Base-by-base conservation (phyloP, 2,888 invertebrate genomes). In the Hecatera dysodea region DNA sequence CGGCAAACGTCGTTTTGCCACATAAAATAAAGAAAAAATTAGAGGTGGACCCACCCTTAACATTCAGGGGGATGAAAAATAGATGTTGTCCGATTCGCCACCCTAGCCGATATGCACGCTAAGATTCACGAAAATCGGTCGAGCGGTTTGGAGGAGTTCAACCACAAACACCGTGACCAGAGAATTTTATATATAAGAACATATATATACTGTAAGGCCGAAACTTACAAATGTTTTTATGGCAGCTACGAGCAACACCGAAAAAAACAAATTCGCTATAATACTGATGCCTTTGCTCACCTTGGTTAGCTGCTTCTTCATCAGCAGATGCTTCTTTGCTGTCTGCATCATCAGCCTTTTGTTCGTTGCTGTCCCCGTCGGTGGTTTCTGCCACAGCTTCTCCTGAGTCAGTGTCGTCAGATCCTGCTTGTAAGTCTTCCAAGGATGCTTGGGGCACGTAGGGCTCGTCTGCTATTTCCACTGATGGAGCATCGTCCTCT, bases 391-490 rank as follows among this genome's bases (percentile, higher is more conserved):
- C 78, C 39, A 88, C 84, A 39, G 75, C 90, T 88, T 95, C 95
- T 78, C 91, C 93, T 62, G 94, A 93, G 71, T 94, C 93, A 82
- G 91, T 90, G 60, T 91, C 89, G 66, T 87, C 93, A 77, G 89
- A 89, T 70, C 87, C 90, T 81, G 88, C 88, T 86, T 90, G 90
- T 83, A 95, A 85, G 78, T 93, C 94, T 87, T 96, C 96, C 66
- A 95, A 93, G 82, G 96, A 94, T 74, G 92, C 91, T 88, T 95
- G 93, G 82, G 94, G 87, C 67, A 94, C 89, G 79, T 95, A 94
- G 33, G 96, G 96, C 84, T 96, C 96, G 75, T 96, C 96, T 70
- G 95, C 95, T 83, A 95, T 93, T 91, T 95, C 94, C 67, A 96
- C 88, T 60, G 94, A 93, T 65, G 94, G 94, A 56, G 87, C 86